phyloP scores from a whole-genome alignment of 2,888 invertebrate genomes.

The Corythucha ciliata region DNA sequence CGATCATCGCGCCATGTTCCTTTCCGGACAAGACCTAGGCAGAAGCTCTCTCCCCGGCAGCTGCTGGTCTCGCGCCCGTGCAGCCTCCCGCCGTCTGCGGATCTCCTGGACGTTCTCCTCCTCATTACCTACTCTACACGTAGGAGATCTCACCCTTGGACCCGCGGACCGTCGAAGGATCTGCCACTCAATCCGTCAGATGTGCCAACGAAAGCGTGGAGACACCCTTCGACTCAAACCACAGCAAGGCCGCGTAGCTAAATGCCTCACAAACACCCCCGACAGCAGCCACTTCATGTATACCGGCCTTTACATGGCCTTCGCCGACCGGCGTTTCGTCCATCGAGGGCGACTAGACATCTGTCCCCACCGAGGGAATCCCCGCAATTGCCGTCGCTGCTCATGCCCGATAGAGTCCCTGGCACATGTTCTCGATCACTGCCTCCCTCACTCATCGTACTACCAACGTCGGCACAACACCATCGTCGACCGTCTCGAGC shows the following conservation, averaged over 20 bases:
- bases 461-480: slow-evolving; percentile 7
- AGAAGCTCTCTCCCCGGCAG: too few species aligned
- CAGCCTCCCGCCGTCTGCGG: slow-evolving; percentile 2
- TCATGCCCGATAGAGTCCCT: slow-evolving; percentile 3
- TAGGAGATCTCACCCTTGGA: background rate
- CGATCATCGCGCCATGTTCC: too few species aligned
- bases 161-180: background rate
- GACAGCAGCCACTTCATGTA: slow-evolving; percentile 28
- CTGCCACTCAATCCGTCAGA: background rate
- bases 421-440: slow-evolving; percentile 20
- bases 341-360: slow-evolving; percentile 28
- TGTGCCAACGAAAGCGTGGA: slow-evolving; percentile 2
- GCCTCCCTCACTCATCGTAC: slow-evolving; percentile 9
- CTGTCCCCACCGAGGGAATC: slow-evolving; percentile 16
- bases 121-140: background rate
- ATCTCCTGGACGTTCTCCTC: background rate
- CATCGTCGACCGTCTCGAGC: background rate
- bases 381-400: slow-evolving; percentile 2
- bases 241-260: slow-evolving; percentile 25
- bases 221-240: slow-evolving; percentile 12
- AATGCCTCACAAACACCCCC: slow-evolving; percentile 18
- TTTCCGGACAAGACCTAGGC: too few species aligned
- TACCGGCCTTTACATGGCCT: slow-evolving; percentile 26
- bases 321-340: slow-evolving; percentile 37
- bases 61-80: slow-evolving; percentile 5